phyloP scores from a whole-genome alignment of 2,113 vertebrate genomes.

The Psittacula cyanocephala region DNA sequence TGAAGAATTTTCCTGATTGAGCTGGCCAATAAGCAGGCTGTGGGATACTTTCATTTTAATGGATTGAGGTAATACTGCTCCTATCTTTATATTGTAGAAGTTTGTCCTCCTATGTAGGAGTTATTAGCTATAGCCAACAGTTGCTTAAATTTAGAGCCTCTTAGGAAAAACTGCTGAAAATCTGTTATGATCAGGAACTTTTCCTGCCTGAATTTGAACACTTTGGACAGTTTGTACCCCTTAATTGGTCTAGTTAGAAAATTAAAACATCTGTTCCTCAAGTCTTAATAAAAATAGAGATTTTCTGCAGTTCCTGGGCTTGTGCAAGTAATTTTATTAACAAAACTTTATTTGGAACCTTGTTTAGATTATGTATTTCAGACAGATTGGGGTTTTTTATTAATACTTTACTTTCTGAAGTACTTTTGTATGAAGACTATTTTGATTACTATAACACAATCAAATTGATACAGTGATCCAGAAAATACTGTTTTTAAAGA shows the following conservation, averaged over 20 bases:
- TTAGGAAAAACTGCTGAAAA: not conserved
- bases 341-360: not conserved
- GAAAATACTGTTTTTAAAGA: not conserved
- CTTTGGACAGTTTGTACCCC: not conserved
- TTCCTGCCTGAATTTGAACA: not conserved
- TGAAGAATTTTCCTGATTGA: not conserved
- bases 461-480: not conserved
- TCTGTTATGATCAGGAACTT: conserved; percentile 13
- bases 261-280: conserved; percentile 39
- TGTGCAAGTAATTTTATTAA: not conserved
- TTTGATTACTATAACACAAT: not conserved
- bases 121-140: not conserved
- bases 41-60: not conserved
- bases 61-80: not conserved
- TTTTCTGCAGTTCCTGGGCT: not conserved
- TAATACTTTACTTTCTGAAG: not conserved
- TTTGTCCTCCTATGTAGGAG: not conserved
- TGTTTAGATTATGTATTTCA: not conserved
- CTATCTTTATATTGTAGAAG: not conserved
- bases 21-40: not conserved
- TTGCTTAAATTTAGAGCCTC: not conserved
- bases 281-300: not conserved
- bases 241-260: conserved; percentile 49
- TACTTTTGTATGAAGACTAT: not conserved
- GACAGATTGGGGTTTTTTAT: not conserved